A percentile compares a stretch with the other conserved stretches of the same genome.
Conservation (phyloP, 2,113 vertebrate genomes). For the Chunga burmeisteri region DNA sequence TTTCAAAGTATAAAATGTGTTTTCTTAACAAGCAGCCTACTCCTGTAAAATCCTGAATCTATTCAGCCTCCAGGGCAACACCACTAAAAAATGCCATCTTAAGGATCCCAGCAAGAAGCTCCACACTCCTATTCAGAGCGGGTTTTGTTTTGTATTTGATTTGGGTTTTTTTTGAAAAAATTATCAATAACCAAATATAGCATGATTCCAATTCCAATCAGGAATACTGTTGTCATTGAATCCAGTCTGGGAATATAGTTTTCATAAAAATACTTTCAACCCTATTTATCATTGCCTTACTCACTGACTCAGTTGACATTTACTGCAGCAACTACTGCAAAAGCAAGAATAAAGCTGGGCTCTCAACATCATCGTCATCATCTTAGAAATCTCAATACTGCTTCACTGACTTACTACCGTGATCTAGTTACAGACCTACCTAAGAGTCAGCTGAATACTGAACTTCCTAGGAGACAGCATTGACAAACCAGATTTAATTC, state of each 20-base stretch:
- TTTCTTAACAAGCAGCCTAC: not conserved
- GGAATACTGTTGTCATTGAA: not conserved
- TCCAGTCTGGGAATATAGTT: not conserved
- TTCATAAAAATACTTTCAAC: not conserved
- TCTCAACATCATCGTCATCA: not conserved
- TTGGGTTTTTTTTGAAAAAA: rapidly evolving
- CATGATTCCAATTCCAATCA: not conserved
- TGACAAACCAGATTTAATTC: not conserved
- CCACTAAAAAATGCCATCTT: not conserved
- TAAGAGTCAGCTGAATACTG: not conserved
- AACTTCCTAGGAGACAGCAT: not conserved
- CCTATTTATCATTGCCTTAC: not conserved
- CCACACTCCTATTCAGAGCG: not conserved
- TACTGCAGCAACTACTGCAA: not conserved
- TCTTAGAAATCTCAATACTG: not conserved
- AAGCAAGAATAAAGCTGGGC: not conserved
- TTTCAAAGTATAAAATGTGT: not conserved
- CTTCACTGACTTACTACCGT: not conserved
- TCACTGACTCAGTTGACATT: not conserved
- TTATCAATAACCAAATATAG: not conserved
- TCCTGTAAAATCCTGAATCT: not conserved
- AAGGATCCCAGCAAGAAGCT: not conserved
- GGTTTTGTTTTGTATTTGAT: not conserved
- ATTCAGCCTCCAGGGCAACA: not conserved
- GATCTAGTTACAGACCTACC: not conserved